Conservation (phyloP, 2,888 invertebrate species). For the Branchipolynoe longqiensis region DNA sequence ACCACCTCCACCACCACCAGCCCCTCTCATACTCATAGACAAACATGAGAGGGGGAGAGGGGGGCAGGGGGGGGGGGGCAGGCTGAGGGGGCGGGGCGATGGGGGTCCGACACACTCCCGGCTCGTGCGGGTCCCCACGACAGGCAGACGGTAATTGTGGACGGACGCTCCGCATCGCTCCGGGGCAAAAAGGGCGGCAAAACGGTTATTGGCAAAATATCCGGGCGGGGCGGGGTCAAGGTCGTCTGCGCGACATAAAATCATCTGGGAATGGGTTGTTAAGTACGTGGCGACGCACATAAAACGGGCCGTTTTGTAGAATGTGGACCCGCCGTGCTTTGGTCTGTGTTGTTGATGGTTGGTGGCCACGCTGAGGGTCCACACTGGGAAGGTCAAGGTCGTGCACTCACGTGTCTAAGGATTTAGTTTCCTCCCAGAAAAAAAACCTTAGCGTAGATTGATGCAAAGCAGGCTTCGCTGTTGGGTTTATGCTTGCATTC, state of each 20-base stretch:
- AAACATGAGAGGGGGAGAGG: no score
- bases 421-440: no score
- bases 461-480: no score
- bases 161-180: not conserved
- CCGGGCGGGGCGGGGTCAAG: constrained; percentile 2
- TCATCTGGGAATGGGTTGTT: not conserved
- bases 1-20: no score
- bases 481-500: no score
- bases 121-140: constrained; percentile 43
- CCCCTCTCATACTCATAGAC: no score
- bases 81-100: not conserved
- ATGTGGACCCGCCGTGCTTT: no score
- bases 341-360: no score
- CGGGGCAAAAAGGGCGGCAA: constrained; percentile 26
- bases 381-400: no score
- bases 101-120: constrained; percentile 3
- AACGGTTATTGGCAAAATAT: constrained; percentile 38
- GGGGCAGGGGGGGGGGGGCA: not conserved
- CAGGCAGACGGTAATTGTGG: not conserved
- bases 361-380: no score
- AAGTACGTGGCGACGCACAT: not conserved
- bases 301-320: not conserved
- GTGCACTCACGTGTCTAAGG: no score
- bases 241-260: not conserved
- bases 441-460: no score